Evolutionary conservation across 2,888 invertebrate species (phyloP), one percentile per base, ranked within the genome.

Genomic region (Bombylius discolor): DNA sequence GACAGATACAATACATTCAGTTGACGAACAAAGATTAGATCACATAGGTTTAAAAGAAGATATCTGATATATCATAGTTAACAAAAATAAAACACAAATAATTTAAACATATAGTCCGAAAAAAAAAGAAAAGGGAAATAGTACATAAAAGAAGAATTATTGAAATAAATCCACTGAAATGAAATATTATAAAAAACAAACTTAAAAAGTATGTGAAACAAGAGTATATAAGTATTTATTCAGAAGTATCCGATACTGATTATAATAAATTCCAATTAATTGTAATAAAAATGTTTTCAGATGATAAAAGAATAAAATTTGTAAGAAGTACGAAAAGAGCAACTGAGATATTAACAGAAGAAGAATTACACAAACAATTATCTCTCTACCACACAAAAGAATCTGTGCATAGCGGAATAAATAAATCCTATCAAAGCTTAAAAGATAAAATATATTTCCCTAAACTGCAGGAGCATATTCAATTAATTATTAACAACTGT

Each of bases 251-350:
- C n/a, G 54, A 61, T 14, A 49, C 46, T n/a, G 52, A 59, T 48
- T 58, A 58, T 49, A 49, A 59, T 54, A 58, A 55, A 56, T 46
- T 59, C 14, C 61, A 60, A 53, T 49, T 56, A 49, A 31, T 58
- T 39, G 31, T 61, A 44, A 58, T 58, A 14, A 44, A 51, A 42
- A 49, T 59, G 50, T 61, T 57, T 57, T 54, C 58, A 13, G 36
- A 53, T 42, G 49, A 58, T 42, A 34, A 39, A 42, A 55, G 12
- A 49, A 23, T 58, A 32, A 53, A 54, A 42, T 58, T 60, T 52
- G 36, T 56, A 47, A 55, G 53, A 51, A 47, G 49, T 44, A 52
- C 56, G 31, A 32, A 47, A 44, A 52, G 58, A 47, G 56, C 50
- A 39, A 31, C 13, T 34, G 57, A 52, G 14, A 52, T 52, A 46